These are phyloP conservation scores for Chironomus tepperi DNA, from an alignment of 1,140 invertebrate genomes.

Conservation along the genomic window DNA sequence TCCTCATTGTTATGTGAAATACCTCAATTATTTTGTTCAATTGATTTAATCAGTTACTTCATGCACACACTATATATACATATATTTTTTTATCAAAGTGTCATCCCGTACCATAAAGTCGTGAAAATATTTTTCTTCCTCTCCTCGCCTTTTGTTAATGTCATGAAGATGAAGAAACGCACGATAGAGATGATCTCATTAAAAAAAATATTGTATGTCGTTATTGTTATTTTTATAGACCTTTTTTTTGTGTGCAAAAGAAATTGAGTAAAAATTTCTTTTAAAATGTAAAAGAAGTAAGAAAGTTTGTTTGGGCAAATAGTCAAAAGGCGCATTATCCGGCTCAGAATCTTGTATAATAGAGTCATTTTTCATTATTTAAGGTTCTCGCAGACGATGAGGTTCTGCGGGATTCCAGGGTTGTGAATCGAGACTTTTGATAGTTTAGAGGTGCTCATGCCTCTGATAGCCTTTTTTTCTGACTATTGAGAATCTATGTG, in stretches of 20 bases:
- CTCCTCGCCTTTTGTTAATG: neutral
- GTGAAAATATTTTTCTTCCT: neutral
- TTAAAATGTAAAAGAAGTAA: no score
- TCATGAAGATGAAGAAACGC: neutral
- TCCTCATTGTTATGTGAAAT: no score
- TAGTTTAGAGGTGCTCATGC: no score
- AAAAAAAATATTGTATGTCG: conserved; percentile 12
- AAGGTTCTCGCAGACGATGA: no score
- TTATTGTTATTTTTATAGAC: conserved; percentile 9
- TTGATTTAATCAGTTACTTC: neutral
- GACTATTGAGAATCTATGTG: no score
- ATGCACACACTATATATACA: neutral
- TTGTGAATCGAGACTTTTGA: no score
- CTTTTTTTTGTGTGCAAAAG: neutral
- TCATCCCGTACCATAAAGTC: neutral
- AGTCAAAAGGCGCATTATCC: no score
- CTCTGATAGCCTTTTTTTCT: no score
- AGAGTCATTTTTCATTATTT: no score
- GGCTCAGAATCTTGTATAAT: no score
- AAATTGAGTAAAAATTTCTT: no score
- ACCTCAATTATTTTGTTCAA: neutral
- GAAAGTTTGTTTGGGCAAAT: neutral
- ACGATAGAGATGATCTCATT: conserved; percentile 18
- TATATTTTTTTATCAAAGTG: neutral
- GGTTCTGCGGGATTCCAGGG: no score